These are phyloP conservation scores for Ia io DNA, from an alignment of 2,113 vertebrate genomes.

Conservation along the genomic window DNA sequence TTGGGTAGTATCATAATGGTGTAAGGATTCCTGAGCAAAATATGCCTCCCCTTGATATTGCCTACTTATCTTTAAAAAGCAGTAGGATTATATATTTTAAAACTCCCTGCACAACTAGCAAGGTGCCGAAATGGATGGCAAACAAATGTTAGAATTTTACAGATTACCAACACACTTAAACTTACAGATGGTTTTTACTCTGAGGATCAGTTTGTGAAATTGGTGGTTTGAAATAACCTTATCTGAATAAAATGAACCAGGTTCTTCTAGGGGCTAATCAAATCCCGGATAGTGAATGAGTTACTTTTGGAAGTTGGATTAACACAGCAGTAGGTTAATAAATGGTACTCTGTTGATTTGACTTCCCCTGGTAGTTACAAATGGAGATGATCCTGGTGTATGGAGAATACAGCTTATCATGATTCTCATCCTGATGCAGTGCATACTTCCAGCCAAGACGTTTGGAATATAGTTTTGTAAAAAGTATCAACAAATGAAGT, in stretches of 20 bases:
- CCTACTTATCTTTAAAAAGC: slow-evolving; percentile 40
- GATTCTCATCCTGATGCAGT: background rate
- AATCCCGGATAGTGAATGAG: slow-evolving; percentile 19
- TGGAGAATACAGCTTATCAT: background rate
- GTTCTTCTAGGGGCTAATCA: background rate
- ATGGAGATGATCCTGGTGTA: background rate
- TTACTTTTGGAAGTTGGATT: slow-evolving; percentile 46
- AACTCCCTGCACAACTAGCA: background rate
- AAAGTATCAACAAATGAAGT: background rate
- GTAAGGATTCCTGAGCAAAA: slow-evolving; percentile 51
- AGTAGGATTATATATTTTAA: slow-evolving; percentile 22
- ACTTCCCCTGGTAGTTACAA: slow-evolving; percentile 14
- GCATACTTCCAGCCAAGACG: background rate
- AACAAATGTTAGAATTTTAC: slow-evolving; percentile 46
- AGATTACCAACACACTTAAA: slow-evolving; percentile 27
- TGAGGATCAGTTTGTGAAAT: background rate
- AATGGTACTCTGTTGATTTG: slow-evolving; percentile 45
- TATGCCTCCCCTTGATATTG: slow-evolving; percentile 1
- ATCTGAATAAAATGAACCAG: slow-evolving; percentile 22
- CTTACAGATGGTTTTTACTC: background rate
- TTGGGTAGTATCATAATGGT: slow-evolving; percentile 77
- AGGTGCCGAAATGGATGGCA: background rate
- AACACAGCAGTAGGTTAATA: slow-evolving; percentile 45
- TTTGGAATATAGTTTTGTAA: background rate
- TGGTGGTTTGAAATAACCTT: slow-evolving; percentile 32